Evolutionary conservation across 2,797 vertebrate species (phyloP).

Genomic region (Acipenser ruthenus): DNA sequence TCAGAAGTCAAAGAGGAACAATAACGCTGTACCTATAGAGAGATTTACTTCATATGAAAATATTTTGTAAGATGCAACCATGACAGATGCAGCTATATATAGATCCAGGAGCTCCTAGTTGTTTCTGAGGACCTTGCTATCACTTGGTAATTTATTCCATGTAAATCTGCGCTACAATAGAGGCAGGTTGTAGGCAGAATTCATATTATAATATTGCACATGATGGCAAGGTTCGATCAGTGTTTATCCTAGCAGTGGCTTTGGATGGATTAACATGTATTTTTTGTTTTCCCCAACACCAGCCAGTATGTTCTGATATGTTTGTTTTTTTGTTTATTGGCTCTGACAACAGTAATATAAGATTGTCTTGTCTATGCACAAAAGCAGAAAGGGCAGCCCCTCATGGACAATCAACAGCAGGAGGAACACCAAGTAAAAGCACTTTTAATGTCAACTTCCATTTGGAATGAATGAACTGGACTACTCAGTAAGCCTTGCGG

Average conservation of each 20-base stretch:
- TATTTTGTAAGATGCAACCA: no score
- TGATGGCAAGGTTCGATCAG: background rate
- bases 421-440: slow-evolving; percentile 28
- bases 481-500: slow-evolving; percentile 24
- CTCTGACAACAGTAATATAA: slow-evolving; percentile 1
- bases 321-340: background rate
- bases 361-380: background rate
- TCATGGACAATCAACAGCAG: slow-evolving; percentile 34
- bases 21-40: no score
- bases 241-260: background rate
- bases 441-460: slow-evolving; percentile 23
- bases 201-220: background rate
- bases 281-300: background rate
- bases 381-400: slow-evolving; percentile 19
- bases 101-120: background rate
- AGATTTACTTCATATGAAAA: no score
- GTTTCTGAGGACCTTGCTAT: background rate
- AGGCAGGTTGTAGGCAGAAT: slow-evolving; percentile 4
- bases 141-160: background rate
- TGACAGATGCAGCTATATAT: no score
- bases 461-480: slow-evolving; percentile 16
- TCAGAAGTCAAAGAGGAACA: no score
- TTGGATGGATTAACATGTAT: background rate
- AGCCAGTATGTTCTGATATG: slow-evolving; percentile 6
- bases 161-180: background rate